phyloP scores from a whole-genome alignment of 2,888 invertebrate species.

The Lepetodrilus schrolli region DNA sequence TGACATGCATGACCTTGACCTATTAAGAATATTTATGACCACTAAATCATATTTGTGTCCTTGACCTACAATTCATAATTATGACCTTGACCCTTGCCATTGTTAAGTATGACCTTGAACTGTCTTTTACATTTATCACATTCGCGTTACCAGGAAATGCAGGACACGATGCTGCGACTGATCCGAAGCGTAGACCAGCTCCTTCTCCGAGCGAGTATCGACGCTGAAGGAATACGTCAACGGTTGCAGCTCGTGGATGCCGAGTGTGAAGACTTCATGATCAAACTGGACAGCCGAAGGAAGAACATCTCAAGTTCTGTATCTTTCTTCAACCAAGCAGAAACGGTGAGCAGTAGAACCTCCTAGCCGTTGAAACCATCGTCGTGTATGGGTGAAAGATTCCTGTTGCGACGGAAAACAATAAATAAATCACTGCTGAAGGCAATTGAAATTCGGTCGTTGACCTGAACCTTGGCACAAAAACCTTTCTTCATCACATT shows the following conservation, averaged over 20 bases:
- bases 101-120: background rate
- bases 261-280: conserved; percentile 80
- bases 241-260: conserved; percentile 71
- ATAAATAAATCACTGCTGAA: too few relatives aligned
- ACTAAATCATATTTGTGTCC: too few relatives aligned
- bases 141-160: conserved; percentile 78
- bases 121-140: too few relatives aligned
- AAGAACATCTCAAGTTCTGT: conserved; percentile 82
- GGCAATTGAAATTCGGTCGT: too few relatives aligned
- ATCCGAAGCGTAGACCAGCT: conserved; percentile 86
- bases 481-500: too few relatives aligned
- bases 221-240: conserved; percentile 71
- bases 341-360: conserved; percentile 78
- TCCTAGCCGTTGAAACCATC: too few relatives aligned
- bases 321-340: conserved; percentile 83
- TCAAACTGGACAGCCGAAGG: conserved; percentile 83
- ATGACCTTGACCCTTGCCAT: background rate
- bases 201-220: conserved; percentile 82
- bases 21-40: too few relatives aligned
- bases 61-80: too few relatives aligned
- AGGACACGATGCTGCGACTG: conserved; percentile 85
- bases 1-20: too few relatives aligned
- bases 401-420: background rate
- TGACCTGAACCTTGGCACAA: too few relatives aligned
- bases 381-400: too few relatives aligned